These are phyloP conservation scores for Poecile montanus DNA, from an alignment of 2,797 vertebrate genomes.

Conservation along the genomic window DNA sequence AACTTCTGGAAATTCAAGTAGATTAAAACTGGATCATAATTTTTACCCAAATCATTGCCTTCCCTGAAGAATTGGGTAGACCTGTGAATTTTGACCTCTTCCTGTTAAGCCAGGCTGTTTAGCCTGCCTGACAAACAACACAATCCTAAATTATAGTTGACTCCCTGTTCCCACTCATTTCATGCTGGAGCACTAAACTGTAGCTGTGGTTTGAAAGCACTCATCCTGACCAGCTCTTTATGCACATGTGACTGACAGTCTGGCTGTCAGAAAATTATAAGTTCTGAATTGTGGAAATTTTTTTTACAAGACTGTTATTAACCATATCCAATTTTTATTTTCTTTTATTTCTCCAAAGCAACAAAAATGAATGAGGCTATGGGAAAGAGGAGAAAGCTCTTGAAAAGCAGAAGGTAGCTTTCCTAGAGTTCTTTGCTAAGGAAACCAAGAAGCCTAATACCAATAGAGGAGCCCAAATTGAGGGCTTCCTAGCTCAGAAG, in stretches of 20 bases:
- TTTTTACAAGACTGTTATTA: not conserved
- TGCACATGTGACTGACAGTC: not conserved
- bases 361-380: not conserved
- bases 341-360: not conserved
- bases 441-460: not conserved
- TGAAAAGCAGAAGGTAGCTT: not conserved
- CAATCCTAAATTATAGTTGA: not conserved
- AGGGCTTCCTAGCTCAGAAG: not conserved
- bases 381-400: not conserved
- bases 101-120: not conserved
- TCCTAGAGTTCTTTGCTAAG: not conserved
- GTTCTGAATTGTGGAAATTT: not conserved
- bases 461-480: accelerated
- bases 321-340: not conserved
- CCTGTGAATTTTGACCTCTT: not conserved
- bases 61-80: not conserved
- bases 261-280: not conserved
- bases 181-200: not conserved
- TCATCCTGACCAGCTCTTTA: not conserved
- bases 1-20: not conserved
- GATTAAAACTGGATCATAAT: not conserved
- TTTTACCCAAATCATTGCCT: not conserved
- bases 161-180: not conserved
- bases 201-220: not conserved
- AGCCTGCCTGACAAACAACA: not conserved